Percentiles rank a stretch among this genome's conserved stretches.
These are phyloP conservation scores for Lemur catta DNA, from an alignment of 2,797 vertebrate species.

Conservation along the genomic window DNA sequence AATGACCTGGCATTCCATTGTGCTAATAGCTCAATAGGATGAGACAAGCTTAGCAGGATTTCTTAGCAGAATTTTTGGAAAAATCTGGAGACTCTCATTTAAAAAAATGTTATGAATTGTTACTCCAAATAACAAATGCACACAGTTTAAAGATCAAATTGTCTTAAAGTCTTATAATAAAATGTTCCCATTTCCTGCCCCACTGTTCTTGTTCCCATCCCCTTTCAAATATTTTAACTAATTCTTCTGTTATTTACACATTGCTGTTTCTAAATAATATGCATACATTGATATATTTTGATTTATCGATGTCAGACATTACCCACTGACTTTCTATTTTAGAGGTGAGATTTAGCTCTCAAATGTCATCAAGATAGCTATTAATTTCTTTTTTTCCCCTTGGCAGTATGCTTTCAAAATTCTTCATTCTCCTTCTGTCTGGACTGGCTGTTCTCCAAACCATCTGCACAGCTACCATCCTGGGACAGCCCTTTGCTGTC, in stretches of 20 bases:
- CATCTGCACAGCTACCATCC: not conserved
- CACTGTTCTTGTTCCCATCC: not conserved
- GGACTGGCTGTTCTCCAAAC: not conserved
- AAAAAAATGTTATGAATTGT: not conserved
- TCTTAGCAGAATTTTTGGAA: not conserved
- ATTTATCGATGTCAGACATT: not conserved
- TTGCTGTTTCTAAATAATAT: not conserved
- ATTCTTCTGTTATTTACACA: not conserved
- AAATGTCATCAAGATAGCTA: not conserved
- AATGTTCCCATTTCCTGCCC: not conserved
- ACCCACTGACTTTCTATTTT: not conserved
- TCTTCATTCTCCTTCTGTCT: not conserved
- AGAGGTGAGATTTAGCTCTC: not conserved
- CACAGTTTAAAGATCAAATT: not conserved
- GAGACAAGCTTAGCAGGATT: not conserved
- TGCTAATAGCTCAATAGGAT: not conserved
- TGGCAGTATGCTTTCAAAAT: not conserved
- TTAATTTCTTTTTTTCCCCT: not conserved
- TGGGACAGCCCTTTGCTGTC: not conserved
- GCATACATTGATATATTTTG: not conserved
- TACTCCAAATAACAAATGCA: not conserved
- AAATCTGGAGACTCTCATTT: not conserved
- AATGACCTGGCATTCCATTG: not conserved
- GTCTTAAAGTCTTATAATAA: not conserved
- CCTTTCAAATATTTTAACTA: not conserved